phyloP scores from a whole-genome alignment of 1,140 invertebrate genomes.

The Bombus balteatus region DNA sequence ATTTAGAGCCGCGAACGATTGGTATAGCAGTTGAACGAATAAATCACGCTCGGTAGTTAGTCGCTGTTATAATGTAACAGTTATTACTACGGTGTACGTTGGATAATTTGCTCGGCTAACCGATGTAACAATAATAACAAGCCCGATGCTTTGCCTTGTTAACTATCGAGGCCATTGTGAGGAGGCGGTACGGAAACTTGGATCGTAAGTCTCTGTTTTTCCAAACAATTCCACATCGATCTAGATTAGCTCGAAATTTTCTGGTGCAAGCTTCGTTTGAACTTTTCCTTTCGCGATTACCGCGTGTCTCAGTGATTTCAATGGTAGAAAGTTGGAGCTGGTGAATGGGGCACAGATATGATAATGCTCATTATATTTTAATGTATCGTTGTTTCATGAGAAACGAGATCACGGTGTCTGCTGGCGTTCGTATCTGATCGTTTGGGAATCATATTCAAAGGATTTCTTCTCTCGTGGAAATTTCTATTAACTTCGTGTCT shows the following conservation, averaged over 20 bases:
- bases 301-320: not conserved
- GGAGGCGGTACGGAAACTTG: not conserved
- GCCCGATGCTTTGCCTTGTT: conserved; percentile 1
- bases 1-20: not conserved
- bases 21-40: not conserved
- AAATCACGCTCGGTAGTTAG: conserved; percentile 16
- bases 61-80: conserved; percentile 2
- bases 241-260: not conserved
- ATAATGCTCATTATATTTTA: conserved; percentile 31
- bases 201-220: not conserved
- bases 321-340: conserved; percentile 4
- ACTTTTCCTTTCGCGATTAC: conserved; percentile 1
- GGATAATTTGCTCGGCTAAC: conserved; percentile 33
- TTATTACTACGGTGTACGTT: conserved; percentile 11
- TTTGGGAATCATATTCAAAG: not conserved
- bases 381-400: not conserved
- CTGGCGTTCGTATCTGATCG: not conserved
- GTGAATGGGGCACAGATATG: not conserved
- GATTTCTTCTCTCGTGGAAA: conserved; percentile 20
- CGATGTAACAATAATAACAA: conserved; percentile 25
- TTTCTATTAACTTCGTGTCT: not conserved
- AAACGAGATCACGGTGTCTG: conserved; percentile 1
- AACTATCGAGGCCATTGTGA: not conserved
- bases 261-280: not conserved
- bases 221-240: not conserved